Base-by-base conservation (phyloP, 1,140 invertebrate species). In the Whitmania pigra region DNA sequence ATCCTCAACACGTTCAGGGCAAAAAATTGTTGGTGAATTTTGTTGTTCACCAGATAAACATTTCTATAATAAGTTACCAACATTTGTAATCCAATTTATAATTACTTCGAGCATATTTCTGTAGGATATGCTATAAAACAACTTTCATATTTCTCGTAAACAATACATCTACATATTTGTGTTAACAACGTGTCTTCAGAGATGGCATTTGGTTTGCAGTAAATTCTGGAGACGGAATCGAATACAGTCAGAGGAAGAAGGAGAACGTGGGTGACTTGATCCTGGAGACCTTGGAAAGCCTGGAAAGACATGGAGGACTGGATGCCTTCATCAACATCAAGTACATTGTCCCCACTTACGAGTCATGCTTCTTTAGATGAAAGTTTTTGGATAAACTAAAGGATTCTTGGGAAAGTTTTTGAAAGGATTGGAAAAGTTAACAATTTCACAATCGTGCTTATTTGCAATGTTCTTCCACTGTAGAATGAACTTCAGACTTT, bases 291-390 rank as follows among this genome's bases (percentile, higher is more conserved):
- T 83, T 97, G 54, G 90, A 94, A 84, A 83, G 90, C 25, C 84
- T 97, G 71, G 93, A 97, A 81, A 84, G 86, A 74, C 89, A 90
- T 78, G 93, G 93, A 7, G 93, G 93, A 5, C 88, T 91, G 76
- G 91, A 95, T 82, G 92, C 93, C 7, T 96, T 93, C 79, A 94
- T 94, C 76, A 94, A 95, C 80, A 95, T 97, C 76, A 96, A 97
- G 83, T 95, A 95, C 79, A 92, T 96, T 88, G 87, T 96, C 71
- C 93, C 93, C 0, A 96, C 93, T 11, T 97, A 96, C 77, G 93
- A 97, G 81, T 94, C 92, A n/a, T 92, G 90, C 79, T 86, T 71
- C 31, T 53, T 73, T 11, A 73, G 71, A 54, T 73, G 73, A 73
- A 49, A 17, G 11, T 49, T 49, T 49, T 49, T 49, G 9, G 31